Evolutionary conservation across 2,797 vertebrate species (phyloP), one percentile per base, ranked within the genome.

Genomic region (Rhinophrynus dorsalis): DNA sequence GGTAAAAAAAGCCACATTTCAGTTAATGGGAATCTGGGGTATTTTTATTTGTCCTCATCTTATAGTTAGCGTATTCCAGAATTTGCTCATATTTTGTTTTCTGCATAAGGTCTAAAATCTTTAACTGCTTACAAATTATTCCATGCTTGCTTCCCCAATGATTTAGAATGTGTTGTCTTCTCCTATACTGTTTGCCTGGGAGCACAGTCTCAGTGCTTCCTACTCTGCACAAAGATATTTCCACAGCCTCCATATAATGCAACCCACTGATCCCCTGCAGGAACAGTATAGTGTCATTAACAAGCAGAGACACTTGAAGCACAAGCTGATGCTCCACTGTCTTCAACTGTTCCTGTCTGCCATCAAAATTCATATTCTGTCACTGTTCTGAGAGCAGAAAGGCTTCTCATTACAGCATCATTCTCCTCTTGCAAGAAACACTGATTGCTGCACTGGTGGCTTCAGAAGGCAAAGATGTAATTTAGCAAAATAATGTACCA

Each of bases 401-500:
- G 89, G 87, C 90, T 92, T 89, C 90, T 90, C 88, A 90, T 90
- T 89, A 90, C 71, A 83, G 88, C 84, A 81, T 89, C 87, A 85
- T 90, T 89, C 88, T 85, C 86, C 84, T 90, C 85, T 86, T 86
- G 86, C 87, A 90, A 88, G 85, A 90, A 89, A 87, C 88, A 84
- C 89, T 91, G 90, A 91, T 91, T 87, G 86, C 89, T 89, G 90
- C 88, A 85, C 89, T 88, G 88, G 90, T 92, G 89, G 90, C 91
- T 92, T 91, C 88, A 85, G 89, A 92, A 91, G 90, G 90, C 90
- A 92, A 92, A 91, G 91, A 92, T 92, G 90, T 92, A 92, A 92
- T 92, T 92, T 92, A 92, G 90, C 90, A 92, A 92, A 92, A 92
- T 92, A 92, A 92, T 92, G 91, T 92, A 92, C 90, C 90, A 91